A percentile compares a stretch with the other conserved stretches of the same genome.
phyloP scores from a whole-genome alignment of 2,113 vertebrate species.

The Dendropsophus ebraccatus region DNA sequence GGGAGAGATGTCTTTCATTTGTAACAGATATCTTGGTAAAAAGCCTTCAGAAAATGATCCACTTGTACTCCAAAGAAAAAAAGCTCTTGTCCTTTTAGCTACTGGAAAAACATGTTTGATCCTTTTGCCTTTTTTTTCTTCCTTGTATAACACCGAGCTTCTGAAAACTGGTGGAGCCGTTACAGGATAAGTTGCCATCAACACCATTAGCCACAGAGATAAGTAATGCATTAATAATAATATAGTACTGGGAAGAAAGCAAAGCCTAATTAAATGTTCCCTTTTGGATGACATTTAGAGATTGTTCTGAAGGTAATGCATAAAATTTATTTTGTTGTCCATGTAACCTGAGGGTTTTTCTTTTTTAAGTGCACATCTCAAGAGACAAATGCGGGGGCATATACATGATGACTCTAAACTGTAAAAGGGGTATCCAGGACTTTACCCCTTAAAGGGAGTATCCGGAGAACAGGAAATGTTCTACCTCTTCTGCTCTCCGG shows the following conservation, averaged over 20 bases:
- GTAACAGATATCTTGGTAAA: constrained; percentile 41
- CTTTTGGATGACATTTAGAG: not conserved
- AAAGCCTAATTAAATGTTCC: not conserved
- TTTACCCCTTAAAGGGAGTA: too few relatives aligned
- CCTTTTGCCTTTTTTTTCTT: not conserved
- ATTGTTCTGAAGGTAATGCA: not conserved
- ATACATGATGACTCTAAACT: too few relatives aligned
- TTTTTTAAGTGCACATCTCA: not conserved
- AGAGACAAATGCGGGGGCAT: too few relatives aligned
- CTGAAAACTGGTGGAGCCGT: not conserved
- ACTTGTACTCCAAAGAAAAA: constrained; percentile 1
- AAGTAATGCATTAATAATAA: not conserved
- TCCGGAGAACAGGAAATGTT: too few relatives aligned
- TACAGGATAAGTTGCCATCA: not conserved
- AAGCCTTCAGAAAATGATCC: constrained; percentile 35
- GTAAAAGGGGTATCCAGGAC: too few relatives aligned
- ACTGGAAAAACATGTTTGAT: not conserved
- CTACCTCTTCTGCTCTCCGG: too few relatives aligned
- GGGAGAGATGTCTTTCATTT: constrained; percentile 36
- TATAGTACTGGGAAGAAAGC: not conserved
- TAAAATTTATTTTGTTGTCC: not conserved
- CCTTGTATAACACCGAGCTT: not conserved
- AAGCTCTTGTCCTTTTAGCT: not conserved
- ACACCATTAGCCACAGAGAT: not conserved
- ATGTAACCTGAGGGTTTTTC: not conserved